Conservation (phyloP, 1,140 invertebrate genomes). For the Sweltsa coloradensis region DNA sequence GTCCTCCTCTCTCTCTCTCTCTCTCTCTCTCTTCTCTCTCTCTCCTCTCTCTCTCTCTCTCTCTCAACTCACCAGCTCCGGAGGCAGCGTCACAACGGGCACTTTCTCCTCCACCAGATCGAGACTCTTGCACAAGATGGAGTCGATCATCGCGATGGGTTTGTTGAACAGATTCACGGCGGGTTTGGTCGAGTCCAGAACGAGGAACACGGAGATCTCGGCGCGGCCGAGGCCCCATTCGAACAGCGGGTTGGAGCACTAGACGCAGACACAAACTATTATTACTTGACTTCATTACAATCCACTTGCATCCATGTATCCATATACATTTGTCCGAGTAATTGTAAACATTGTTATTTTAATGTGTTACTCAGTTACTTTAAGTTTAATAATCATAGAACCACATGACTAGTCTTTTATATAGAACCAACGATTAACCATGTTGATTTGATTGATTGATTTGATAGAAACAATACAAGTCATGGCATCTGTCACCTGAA, state of each 20-base stretch:
- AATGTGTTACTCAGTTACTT: neutral
- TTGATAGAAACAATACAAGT: too few species aligned
- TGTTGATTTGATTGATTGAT: too few species aligned
- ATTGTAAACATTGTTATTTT: neutral
- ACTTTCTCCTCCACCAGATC: slow-evolving; percentile 63
- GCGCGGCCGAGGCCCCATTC: slow-evolving; percentile 59
- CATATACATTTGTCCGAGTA: neutral
- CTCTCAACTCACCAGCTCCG: slow-evolving; percentile 57
- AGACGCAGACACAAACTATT: slow-evolving; percentile 14
- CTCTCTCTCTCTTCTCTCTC: too few species aligned
- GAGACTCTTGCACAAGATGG: slow-evolving; percentile 58
- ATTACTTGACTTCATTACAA: neutral
- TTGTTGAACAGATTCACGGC: slow-evolving; percentile 50
- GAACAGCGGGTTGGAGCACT: slow-evolving; percentile 54
- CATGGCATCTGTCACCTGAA: too few species aligned
- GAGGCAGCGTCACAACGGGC: slow-evolving; percentile 60
- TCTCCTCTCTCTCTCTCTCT: neutral
- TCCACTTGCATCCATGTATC: neutral
- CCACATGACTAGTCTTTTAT: neutral
- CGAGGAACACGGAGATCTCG: slow-evolving; percentile 49
- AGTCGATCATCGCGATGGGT: slow-evolving; percentile 57
- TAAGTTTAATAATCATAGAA: neutral
- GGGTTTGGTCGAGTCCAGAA: slow-evolving; percentile 51
- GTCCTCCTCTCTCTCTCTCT: too few species aligned
- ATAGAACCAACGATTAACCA: neutral